phyloP scores from a whole-genome alignment of 23 tunicate species.

The Phallusia fumigata region DNA sequence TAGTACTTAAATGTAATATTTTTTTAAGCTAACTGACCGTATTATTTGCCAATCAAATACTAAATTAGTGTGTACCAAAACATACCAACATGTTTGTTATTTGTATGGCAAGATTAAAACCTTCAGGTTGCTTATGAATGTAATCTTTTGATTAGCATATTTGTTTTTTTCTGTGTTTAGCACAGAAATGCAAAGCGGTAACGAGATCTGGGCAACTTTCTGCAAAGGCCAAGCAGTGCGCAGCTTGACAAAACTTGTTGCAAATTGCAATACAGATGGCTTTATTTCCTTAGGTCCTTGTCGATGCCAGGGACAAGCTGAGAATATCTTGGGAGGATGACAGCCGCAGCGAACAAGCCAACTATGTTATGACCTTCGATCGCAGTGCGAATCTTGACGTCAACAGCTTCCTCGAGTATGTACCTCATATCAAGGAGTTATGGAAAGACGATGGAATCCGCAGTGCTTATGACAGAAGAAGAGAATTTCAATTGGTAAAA shows the following conservation, averaged over 20 bases:
- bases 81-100: too few species aligned
- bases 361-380: conserved; percentile 84
- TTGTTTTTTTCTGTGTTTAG: too few species aligned
- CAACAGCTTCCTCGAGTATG: conserved; percentile 65
- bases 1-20: too few species aligned
- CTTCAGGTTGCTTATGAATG: too few species aligned
- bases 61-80: too few species aligned
- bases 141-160: too few species aligned
- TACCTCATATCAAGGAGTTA: conserved; percentile 74
- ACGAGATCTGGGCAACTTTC: too few species aligned
- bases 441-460: conserved; percentile 93
- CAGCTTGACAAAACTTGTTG: not conserved
- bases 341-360: conserved; percentile 67
- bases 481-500: conserved; percentile 96
- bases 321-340: conserved; percentile 90
- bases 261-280: not conserved
- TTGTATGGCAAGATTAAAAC: too few species aligned
- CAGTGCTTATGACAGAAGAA: conserved; percentile 79
- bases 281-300: conserved; percentile 55
- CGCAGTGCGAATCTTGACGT: conserved; percentile 70
- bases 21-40: too few species aligned
- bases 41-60: too few species aligned
- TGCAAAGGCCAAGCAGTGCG: too few species aligned
- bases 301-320: conserved; percentile 93
- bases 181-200: too few species aligned